Evolutionary conservation across 2,113 vertebrate species (phyloP).

Genomic region (Mus pahari): DNA sequence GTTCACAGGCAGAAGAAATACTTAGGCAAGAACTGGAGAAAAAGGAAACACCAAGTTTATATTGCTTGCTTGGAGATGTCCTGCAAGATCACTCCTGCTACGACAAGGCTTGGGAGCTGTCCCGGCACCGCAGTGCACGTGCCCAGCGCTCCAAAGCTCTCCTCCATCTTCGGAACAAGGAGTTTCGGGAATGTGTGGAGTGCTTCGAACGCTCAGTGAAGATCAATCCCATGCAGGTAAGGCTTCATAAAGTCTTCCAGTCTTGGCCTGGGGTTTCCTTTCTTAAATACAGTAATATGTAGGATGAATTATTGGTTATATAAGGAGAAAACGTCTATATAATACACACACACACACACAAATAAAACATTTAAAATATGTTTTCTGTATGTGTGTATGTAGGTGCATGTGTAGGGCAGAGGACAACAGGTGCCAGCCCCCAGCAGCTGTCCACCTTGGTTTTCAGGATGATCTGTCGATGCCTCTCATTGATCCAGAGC

Average conservation of each 20-base stretch:
- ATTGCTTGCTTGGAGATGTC: slow-evolving; percentile 96
- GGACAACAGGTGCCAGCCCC: background rate
- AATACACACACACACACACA: background rate
- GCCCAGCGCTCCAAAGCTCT: slow-evolving; percentile 97
- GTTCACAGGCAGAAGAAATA: slow-evolving; percentile 94
- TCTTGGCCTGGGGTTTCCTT: background rate
- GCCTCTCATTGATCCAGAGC: background rate
- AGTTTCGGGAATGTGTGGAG: slow-evolving; percentile 91
- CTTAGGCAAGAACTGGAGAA: slow-evolving; percentile 93
- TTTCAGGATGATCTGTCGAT: background rate
- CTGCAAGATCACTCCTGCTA: slow-evolving; percentile 93
- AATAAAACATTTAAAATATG: background rate
- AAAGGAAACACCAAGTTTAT: slow-evolving; percentile 92
- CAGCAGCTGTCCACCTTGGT: background rate
- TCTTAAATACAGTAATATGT: background rate
- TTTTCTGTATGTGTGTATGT: background rate
- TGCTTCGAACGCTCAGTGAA: slow-evolving; percentile 94
- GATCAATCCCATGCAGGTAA: slow-evolving; percentile 96
- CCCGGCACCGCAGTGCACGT: slow-evolving; percentile 91
- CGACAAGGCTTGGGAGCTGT: slow-evolving; percentile 96
- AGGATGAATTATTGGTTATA: background rate
- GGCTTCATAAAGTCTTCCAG: background rate
- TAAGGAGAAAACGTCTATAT: background rate
- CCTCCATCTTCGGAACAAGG: slow-evolving; percentile 91
- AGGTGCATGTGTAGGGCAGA: background rate